Conservation (phyloP, 1,140 invertebrate genomes). For the Dreissena polymorpha region DNA sequence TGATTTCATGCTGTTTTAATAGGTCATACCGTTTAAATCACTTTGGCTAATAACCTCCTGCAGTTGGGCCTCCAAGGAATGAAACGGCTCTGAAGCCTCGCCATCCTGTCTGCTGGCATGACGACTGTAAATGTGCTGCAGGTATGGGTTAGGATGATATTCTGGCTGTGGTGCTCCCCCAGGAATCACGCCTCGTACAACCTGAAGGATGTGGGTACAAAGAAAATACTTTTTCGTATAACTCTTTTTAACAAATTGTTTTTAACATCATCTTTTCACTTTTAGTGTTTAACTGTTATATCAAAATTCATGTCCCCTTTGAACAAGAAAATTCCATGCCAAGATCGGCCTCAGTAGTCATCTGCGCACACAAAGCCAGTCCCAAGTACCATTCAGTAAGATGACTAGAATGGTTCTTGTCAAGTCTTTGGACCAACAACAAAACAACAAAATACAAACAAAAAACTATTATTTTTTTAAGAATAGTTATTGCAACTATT, state of each 20-base stretch:
- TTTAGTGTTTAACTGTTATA: not conserved
- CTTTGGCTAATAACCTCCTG: conserved; percentile 35
- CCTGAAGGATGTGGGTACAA: conserved; percentile 1
- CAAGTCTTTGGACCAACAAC: no score
- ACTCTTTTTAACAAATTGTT: not conserved
- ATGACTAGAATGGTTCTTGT: no score
- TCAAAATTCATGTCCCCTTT: no score
- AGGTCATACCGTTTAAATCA: no score
- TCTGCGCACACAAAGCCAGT: not conserved
- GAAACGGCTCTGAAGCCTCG: not conserved
- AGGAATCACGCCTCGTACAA: conserved; percentile 43
- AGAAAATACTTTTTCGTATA: not conserved
- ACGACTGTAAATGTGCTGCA: conserved; percentile 34
- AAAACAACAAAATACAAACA: no score
- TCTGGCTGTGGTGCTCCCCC: conserved; percentile 32
- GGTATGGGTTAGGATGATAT: conserved; percentile 45
- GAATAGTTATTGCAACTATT: no score
- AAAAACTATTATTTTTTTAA: no score
- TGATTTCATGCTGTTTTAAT: no score
- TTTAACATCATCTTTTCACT: not conserved
- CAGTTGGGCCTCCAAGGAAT: conserved; percentile 33
- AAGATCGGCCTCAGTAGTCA: not conserved
- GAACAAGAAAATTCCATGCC: no score
- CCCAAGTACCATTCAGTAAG: not conserved
- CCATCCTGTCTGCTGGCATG: not conserved